A percentile compares a stretch with the other conserved stretches of the same genome.
These are phyloP conservation scores for Megalopta genalis DNA, from an alignment of 1,140 invertebrate species.

Conservation along the genomic window DNA sequence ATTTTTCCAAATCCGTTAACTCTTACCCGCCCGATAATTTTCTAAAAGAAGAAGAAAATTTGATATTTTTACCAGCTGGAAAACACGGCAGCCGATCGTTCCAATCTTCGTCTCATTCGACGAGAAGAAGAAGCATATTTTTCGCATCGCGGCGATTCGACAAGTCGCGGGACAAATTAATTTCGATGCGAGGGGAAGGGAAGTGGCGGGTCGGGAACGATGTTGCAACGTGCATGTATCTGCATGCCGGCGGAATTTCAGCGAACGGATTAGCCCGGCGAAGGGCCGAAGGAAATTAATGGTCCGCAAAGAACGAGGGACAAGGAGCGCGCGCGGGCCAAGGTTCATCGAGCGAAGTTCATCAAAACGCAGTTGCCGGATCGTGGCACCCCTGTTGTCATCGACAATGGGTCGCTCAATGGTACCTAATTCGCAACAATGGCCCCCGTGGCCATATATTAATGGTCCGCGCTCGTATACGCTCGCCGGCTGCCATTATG, in stretches of 20 bases:
- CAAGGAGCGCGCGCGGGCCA: not conserved
- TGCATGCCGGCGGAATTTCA: not conserved
- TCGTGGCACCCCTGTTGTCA: slow-evolving; percentile 61
- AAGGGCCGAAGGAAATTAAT: not conserved
- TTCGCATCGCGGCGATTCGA: too few relatives aligned
- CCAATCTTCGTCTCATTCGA: too few relatives aligned
- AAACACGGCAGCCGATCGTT: too few relatives aligned
- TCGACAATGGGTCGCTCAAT: slow-evolving; percentile 73
- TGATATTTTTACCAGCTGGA: too few relatives aligned
- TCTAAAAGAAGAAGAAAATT: too few relatives aligned
- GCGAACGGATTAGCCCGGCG: not conserved
- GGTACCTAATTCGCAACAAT: slow-evolving; percentile 78
- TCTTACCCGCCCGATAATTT: too few relatives aligned
- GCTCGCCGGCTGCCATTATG: slow-evolving; percentile 58
- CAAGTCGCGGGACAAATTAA: too few relatives aligned
- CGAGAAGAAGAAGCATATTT: too few relatives aligned
- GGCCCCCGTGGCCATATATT: slow-evolving; percentile 75
- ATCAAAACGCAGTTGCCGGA: slow-evolving; percentile 54
- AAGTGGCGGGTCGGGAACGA: too few relatives aligned
- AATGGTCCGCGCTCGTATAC: slow-evolving; percentile 70
- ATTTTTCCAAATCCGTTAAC: too few relatives aligned
- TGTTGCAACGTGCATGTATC: too few relatives aligned
- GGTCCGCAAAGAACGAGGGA: not conserved
- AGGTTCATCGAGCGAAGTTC: slow-evolving; percentile 30
- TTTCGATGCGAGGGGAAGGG: too few relatives aligned